Conservation (phyloP, 1,140 invertebrate genomes). For the Trichoplusia ni region DNA sequence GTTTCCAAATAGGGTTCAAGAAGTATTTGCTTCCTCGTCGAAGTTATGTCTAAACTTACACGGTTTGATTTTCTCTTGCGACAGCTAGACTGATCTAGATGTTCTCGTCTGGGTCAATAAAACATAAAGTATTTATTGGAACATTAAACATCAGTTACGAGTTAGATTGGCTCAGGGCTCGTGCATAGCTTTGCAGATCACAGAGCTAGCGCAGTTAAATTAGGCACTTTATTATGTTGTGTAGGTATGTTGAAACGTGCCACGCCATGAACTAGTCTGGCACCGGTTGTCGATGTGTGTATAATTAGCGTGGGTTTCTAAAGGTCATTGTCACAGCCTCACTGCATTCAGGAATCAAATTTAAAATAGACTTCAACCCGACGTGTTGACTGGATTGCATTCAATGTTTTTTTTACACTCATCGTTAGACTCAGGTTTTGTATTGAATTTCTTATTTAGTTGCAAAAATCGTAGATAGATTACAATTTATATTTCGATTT, state of each 20-base stretch:
- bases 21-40: no score
- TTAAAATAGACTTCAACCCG: constrained; percentile 49
- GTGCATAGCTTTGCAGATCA: neutral
- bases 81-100: no score
- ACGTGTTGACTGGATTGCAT: neutral
- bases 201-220: constrained; percentile 17
- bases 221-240: constrained; percentile 26
- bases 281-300: constrained; percentile 60
- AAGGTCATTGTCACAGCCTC: constrained; percentile 77
- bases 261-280: constrained; percentile 61
- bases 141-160: no score
- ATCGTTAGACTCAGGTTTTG: no score
- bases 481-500: no score
- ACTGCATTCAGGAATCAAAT: constrained; percentile 56
- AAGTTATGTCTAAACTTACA: no score
- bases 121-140: no score
- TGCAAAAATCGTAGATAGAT: neutral
- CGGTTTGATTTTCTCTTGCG: no score
- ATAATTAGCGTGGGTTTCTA: constrained; percentile 79
- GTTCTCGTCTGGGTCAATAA: no score
- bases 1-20: no score
- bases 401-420: no score
- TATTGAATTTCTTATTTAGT: no score
- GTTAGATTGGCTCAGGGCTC: neutral
- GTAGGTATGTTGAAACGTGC: constrained; percentile 51